A percentile compares a stretch with the other conserved stretches of the same genome.
Evolutionary conservation across 1,140 invertebrate genomes (phyloP).

Genomic region (Drosophila auraria): DNA sequence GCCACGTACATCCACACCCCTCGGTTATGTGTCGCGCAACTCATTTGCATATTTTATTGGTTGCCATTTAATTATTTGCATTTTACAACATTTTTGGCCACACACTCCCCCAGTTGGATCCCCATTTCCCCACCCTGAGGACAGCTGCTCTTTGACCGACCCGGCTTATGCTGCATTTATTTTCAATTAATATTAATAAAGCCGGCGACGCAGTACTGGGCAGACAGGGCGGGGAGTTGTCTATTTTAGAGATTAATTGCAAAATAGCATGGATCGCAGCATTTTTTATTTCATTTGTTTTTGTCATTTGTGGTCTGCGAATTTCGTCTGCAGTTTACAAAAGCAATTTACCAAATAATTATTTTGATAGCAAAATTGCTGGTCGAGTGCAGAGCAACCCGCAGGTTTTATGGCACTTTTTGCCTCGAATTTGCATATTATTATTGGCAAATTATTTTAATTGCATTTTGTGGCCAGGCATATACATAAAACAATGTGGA

Average conservation of each 20-base stretch:
- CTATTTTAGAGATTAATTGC: constrained; percentile 69
- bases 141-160: constrained; percentile 58
- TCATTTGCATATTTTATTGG: constrained; percentile 83
- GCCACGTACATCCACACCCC: constrained; percentile 3
- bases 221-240: background rate
- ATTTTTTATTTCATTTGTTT: constrained; percentile 24
- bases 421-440: constrained; percentile 60
- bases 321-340: constrained; percentile 54
- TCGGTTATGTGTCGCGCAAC: constrained; percentile 45
- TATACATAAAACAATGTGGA: constrained; percentile 24
- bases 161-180: constrained; percentile 78
- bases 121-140: background rate
- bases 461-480: constrained; percentile 53
- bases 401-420: constrained; percentile 50
- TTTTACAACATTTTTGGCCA: constrained; percentile 69
- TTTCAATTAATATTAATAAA: constrained; percentile 84
- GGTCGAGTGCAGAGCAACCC: constrained; percentile 17
- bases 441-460: constrained; percentile 71
- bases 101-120: background rate
- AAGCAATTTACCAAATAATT: constrained; percentile 73
- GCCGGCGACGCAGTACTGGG: constrained; percentile 15
- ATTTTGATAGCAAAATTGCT: constrained; percentile 63
- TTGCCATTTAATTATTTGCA: constrained; percentile 82
- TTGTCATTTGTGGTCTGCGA: constrained; percentile 26
- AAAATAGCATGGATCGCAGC: constrained; percentile 48